Percentiles rank a stretch among this genome's conserved stretches.
These are phyloP conservation scores for Lucinisca nassula DNA, from an alignment of 2,888 invertebrate genomes.

Conservation along the genomic window DNA sequence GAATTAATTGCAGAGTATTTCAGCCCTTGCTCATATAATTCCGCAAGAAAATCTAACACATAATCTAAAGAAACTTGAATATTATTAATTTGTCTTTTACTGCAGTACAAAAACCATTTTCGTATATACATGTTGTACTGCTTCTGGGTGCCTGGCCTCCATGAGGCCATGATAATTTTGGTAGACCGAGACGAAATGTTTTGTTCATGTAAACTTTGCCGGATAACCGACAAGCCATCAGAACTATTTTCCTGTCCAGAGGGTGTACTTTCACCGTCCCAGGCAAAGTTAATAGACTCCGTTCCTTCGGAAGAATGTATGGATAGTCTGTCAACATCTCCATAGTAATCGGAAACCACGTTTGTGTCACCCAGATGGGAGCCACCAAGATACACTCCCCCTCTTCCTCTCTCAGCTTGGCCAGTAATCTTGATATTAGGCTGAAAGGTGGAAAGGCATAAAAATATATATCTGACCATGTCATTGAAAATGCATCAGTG, in stretches of 20 bases:
- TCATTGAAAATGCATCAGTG: slow-evolving; percentile 50
- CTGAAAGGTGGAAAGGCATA: slow-evolving; percentile 62
- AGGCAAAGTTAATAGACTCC: slow-evolving; percentile 13
- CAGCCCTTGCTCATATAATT: background rate
- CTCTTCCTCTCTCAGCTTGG: slow-evolving; percentile 21
- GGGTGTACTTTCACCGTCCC: slow-evolving; percentile 33
- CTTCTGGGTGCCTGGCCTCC: slow-evolving; percentile 40
- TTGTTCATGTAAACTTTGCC: background rate
- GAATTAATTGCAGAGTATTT: slow-evolving; percentile 25
- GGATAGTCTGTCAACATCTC: slow-evolving; percentile 17
- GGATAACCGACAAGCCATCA: slow-evolving; percentile 35
- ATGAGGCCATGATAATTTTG: slow-evolving; percentile 24
- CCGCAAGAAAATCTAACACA: slow-evolving; percentile 2
- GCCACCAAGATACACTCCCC: slow-evolving; percentile 33
- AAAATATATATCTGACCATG: slow-evolving; percentile 31
- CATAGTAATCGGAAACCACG: slow-evolving; percentile 28
- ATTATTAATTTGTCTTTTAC: slow-evolving; percentile 17
- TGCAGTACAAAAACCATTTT: slow-evolving; percentile 38
- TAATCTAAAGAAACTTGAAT: background rate
- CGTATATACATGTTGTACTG: slow-evolving; percentile 42
- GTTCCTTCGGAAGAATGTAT: slow-evolving; percentile 11
- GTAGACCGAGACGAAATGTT: background rate
- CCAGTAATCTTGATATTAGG: slow-evolving; percentile 13
- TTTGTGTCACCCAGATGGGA: slow-evolving; percentile 40
- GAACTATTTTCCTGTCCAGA: slow-evolving; percentile 16